Evolutionary conservation across 1,140 invertebrate genomes (phyloP), one percentile per base, ranked within the genome.

Genomic region (Diuraphis noxia): DNA sequence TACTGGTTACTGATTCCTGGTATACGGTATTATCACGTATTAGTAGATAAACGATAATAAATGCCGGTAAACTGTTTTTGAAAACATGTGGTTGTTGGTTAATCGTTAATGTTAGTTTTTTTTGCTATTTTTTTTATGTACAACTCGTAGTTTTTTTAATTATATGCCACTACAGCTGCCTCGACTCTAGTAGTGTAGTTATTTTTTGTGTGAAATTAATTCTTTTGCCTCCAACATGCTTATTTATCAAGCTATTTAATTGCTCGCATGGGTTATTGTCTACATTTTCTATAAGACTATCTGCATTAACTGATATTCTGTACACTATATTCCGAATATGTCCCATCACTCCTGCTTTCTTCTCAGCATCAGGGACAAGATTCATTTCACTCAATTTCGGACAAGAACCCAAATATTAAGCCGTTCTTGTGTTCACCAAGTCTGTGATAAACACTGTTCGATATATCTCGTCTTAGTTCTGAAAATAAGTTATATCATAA

Each of bases 81-180:
- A n/a, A n/a, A n/a, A n/a, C n/a, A n/a, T n/a, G n/a, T n/a, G n/a
- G n/a, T n/a, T n/a, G n/a, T n/a, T n/a, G n/a, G n/a, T n/a, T n/a
- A n/a, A n/a, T n/a, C n/a, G n/a, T n/a, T n/a, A n/a, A n/a, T n/a
- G n/a, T n/a, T n/a, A n/a, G n/a, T n/a, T n/a, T n/a, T n/a, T n/a
- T n/a, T n/a, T n/a, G n/a, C n/a, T n/a, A n/a, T n/a, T 87, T 87
- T 87, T 87, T 87, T 49, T 87, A 19, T 49, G 30, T 23, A 87
- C 85, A 36, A 17, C 34, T 56, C 49, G 21, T 56, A 87, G 13
- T 87, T 87, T 56, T 87, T 87, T 21, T 46, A 87, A 52, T 87
- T 56, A 38, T 38, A 87, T 21, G 85, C 46, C 9, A 52, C n/a
- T 52, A 87, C 85, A 56, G 46, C 85, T 87, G 85, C 34, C 34